A percentile compares a stretch with the other conserved stretches of the same genome.
Evolutionary conservation across 1,140 invertebrate species (phyloP).

Genomic region (Pararge aegeria): DNA sequence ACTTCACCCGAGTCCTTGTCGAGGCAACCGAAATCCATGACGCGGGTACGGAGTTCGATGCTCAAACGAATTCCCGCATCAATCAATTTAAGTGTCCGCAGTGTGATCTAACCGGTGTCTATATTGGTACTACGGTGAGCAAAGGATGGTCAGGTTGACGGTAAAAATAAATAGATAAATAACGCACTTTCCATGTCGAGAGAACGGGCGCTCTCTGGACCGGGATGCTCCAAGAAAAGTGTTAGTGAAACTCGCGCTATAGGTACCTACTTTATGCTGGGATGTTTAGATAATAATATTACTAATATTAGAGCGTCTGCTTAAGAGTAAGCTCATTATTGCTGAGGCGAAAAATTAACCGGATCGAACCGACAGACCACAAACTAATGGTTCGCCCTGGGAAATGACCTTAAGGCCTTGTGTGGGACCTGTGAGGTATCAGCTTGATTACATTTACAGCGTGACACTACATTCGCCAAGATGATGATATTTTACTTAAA

Average conservation of each 20-base stretch:
- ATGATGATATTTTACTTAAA: too few relatives aligned
- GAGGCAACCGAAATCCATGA: constrained; percentile 78
- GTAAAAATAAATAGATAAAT: constrained; percentile 73
- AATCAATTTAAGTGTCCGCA: constrained; percentile 45
- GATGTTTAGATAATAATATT: constrained; percentile 52
- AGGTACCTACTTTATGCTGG: constrained; percentile 29
- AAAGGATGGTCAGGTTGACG: constrained; percentile 49
- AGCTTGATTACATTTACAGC: too few relatives aligned
- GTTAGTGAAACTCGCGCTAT: constrained; percentile 37
- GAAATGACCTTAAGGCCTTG: too few relatives aligned
- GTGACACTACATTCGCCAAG: too few relatives aligned
- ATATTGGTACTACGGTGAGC: constrained; percentile 64
- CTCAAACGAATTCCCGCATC: constrained; percentile 48
- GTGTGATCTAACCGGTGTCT: constrained; percentile 64
- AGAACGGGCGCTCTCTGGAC: constrained; percentile 51
- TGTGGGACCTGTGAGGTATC: too few relatives aligned
- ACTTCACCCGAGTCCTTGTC: constrained; percentile 78
- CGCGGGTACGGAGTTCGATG: constrained; percentile 34
- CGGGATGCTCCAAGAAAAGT: constrained; percentile 48
- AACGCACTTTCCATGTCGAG: constrained; percentile 71
- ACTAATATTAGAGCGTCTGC: constrained; percentile 34
- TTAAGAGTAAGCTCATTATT: constrained; percentile 15
- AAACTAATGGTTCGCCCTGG: too few relatives aligned
- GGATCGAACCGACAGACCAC: not conserved
- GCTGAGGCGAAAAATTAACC: not conserved